Base-by-base conservation (phyloP, 2,113 vertebrate genomes). In the Plotosus lineatus region DNA sequence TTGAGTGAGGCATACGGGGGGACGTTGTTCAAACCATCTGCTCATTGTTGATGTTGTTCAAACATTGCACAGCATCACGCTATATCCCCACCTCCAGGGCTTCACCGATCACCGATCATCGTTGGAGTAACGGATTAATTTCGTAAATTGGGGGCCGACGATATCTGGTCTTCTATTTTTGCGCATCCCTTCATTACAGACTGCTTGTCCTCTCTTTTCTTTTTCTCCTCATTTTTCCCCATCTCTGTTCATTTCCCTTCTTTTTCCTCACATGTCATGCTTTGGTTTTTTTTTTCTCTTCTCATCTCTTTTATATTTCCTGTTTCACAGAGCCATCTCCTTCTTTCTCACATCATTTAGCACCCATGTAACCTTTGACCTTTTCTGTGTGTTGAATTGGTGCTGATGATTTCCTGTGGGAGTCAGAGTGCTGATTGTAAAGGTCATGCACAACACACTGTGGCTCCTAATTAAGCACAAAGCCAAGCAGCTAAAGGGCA, bases 381-480 rank as follows among this genome's bases (percentile, higher is more conserved):
- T 53, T 74, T 74, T 53, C 72, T 38, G 31, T 53, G 31, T 55
- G 50, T 10, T 38, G 72, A 55, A 74, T 74, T 55, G 53, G 31
- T 74, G 50, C 50, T 74, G 72, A 38, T 74, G 50, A 74, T 74
- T 74, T 55, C 33, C 50, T 38, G 50, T 14, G 72, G 11, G 72
- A 36, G 72, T 33, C 72, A 55, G 19, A 6, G 72, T 1, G 8
- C 48, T 74, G 72, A 74, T 74, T 53, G 50, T 38, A 74, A 74
- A 74, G 72, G 72, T 74, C 72, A 74, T 19, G 1, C 19, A n/a
- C 72, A 53, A 74, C 72, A 74, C 48, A 36, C 50, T 15, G 23
- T n/a, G 72, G 31, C 50, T 74, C 31, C 72, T 74, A 74, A 74
- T 74, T 74, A 74, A 53, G 19, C 72, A 74, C 17, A n/a, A 12